These are phyloP conservation scores for Malthinus flaveolus DNA, from an alignment of 2,888 invertebrate genomes.

Conservation along the genomic window DNA sequence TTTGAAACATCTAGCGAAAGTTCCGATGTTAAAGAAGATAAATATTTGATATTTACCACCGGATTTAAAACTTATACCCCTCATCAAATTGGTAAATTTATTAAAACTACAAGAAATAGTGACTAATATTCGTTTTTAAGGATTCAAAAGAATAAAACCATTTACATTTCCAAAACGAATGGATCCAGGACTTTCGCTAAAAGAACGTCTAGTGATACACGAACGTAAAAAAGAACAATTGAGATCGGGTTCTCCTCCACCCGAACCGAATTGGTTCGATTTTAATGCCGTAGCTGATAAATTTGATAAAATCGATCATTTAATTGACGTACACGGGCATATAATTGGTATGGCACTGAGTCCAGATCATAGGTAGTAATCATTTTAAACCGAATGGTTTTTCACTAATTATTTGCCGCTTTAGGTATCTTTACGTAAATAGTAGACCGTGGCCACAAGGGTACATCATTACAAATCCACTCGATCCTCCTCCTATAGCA, in stretches of 20 bases:
- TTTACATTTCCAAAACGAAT: conserved; percentile 69
- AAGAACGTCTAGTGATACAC: conserved; percentile 66
- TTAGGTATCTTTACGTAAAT: conserved; percentile 78
- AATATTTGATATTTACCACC: conserved; percentile 80
- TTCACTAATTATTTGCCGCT: conserved; percentile 28
- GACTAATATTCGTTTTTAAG: conserved; percentile 37
- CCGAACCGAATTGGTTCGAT: conserved; percentile 69
- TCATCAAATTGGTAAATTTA: conserved; percentile 70
- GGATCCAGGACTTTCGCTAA: conserved; percentile 69
- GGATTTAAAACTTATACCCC: conserved; percentile 83
- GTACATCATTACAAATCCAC: conserved; percentile 72
- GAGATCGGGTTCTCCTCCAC: conserved; percentile 53
- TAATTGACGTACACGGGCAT: conserved; percentile 83
- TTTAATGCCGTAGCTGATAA: conserved; percentile 69
- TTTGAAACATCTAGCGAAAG: conserved; percentile 37
- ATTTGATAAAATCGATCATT: conserved; percentile 75
- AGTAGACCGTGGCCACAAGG: conserved; percentile 81
- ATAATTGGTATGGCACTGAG: conserved; percentile 87
- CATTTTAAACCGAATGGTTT: conserved; percentile 2
- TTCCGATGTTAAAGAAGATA: conserved; percentile 59
- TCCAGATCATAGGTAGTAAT: conserved; percentile 71
- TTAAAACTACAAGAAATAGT: not conserved
- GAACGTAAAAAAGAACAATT: conserved; percentile 59
- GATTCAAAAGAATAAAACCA: conserved; percentile 72
- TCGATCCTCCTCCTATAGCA: conserved; percentile 82